Evolutionary conservation across 2,888 invertebrate species (phyloP).

Genomic region (Lottia gigantea): DNA sequence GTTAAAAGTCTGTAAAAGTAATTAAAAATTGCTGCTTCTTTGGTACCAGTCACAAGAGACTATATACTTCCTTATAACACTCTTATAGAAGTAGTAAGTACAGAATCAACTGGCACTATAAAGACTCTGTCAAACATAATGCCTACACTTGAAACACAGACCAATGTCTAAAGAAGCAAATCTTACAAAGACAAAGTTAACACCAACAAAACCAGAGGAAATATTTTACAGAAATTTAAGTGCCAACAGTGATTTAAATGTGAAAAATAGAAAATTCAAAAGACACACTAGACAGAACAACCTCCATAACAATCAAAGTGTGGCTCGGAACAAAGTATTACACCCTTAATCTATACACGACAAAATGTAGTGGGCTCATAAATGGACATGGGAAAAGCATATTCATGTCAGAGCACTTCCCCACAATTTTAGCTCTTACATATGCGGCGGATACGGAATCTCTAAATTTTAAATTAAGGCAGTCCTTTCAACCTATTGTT

Average conservation of each 20-base stretch:
- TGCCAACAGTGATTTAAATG: not conserved
- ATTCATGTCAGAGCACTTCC: not conserved
- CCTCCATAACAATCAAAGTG: not conserved
- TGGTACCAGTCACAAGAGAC: too few species aligned
- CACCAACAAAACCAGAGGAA: not conserved
- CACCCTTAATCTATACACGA: not conserved
- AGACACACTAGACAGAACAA: not conserved
- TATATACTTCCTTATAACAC: too few species aligned
- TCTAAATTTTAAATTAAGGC: not conserved
- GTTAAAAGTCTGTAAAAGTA: too few species aligned
- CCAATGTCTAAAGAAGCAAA: not conserved
- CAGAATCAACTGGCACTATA: too few species aligned
- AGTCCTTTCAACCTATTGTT: not conserved
- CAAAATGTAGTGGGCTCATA: not conserved
- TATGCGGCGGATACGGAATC: not conserved
- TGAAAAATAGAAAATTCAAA: not conserved
- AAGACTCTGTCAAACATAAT: too few species aligned
- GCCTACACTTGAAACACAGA: not conserved
- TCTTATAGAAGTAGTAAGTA: too few species aligned
- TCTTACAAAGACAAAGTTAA: not conserved
- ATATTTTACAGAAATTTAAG: not conserved
- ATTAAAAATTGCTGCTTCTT: too few species aligned
- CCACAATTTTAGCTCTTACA: not conserved
- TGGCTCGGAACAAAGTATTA: not conserved
- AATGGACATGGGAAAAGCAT: not conserved